phyloP scores from a whole-genome alignment of 2,797 vertebrate genomes.

The Clarias laeviceps region DNA sequence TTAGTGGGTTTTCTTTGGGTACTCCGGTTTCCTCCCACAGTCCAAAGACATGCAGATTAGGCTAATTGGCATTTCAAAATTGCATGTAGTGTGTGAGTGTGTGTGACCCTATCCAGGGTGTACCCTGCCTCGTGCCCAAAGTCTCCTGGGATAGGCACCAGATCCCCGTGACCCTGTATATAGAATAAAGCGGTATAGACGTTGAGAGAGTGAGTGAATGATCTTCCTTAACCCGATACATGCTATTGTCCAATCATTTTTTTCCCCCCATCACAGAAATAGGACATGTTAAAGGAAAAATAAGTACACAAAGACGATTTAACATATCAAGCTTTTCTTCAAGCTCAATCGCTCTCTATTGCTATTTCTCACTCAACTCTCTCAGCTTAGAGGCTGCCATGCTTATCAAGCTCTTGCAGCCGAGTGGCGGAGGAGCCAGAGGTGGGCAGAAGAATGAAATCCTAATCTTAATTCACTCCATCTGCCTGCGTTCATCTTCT shows the following conservation, averaged over 20 bases:
- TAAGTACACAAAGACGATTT: conserved; percentile 66
- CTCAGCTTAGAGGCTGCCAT: conserved; percentile 54
- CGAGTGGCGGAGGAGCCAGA: conserved; percentile 59
- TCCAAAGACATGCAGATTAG: no score
- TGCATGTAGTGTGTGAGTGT: no score
- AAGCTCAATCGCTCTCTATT: conserved; percentile 46
- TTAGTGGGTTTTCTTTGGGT: no score
- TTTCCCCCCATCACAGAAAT: conserved; percentile 14
- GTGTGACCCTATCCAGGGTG: no score
- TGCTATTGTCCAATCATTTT: conserved; percentile 37
- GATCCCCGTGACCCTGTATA: no score
- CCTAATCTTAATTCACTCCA: conserved; percentile 71
- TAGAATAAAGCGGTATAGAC: no score
- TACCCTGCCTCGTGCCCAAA: no score
- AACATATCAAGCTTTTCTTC: conserved; percentile 43
- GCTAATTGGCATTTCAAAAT: no score
- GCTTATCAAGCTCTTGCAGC: conserved; percentile 76
- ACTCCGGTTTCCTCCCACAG: no score
- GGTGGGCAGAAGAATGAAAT: conserved; percentile 66
- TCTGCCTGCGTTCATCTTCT: conserved; percentile 45
- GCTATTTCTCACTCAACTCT: conserved; percentile 38
- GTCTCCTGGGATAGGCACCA: no score
- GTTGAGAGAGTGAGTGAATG: no score
- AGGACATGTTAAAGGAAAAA: conserved; percentile 53
- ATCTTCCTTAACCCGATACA: conserved; percentile 17